Conservation (phyloP, 2,113 vertebrate genomes). For the Uria aalge region DNA sequence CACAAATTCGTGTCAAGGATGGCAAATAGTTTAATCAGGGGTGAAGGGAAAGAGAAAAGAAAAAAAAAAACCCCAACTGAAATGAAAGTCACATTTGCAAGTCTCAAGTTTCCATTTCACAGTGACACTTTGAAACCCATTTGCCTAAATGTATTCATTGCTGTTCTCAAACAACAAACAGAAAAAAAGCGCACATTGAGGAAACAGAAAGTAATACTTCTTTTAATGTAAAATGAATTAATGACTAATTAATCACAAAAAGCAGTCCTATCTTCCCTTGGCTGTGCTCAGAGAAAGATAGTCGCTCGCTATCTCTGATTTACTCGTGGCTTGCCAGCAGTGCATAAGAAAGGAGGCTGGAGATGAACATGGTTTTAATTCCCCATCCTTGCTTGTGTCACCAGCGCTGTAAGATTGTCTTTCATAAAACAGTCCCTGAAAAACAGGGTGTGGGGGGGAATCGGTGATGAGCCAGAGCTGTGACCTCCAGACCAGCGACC, state of each 20-base stretch:
- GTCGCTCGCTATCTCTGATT: rapidly evolving
- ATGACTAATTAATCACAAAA: slow-evolving; percentile 20
- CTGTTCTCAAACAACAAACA: not conserved
- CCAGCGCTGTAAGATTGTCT: not conserved
- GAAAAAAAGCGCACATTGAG: not conserved
- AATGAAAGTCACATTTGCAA: slow-evolving; percentile 39
- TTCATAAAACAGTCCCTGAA: not conserved
- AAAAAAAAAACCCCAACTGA: not conserved
- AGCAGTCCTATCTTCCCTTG: not conserved
- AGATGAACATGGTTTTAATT: not conserved
- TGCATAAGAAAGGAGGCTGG: not conserved
- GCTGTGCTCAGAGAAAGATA: not conserved
- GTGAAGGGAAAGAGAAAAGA: not conserved
- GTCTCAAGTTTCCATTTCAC: not conserved
- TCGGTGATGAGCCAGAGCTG: not conserved
- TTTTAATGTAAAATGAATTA: slow-evolving; percentile 44
- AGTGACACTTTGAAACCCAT: slow-evolving; percentile 15
- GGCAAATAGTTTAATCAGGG: not conserved
- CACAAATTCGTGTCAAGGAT: not conserved
- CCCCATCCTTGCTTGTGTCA: not conserved
- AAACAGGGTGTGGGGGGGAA: not conserved
- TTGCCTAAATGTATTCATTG: slow-evolving; percentile 11
- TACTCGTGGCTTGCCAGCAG: not conserved
- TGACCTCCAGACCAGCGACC: not conserved
- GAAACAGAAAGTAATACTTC: not conserved